Base-by-base conservation (phyloP, 2,888 invertebrate species). In the Conops quadrifasciatus region DNA sequence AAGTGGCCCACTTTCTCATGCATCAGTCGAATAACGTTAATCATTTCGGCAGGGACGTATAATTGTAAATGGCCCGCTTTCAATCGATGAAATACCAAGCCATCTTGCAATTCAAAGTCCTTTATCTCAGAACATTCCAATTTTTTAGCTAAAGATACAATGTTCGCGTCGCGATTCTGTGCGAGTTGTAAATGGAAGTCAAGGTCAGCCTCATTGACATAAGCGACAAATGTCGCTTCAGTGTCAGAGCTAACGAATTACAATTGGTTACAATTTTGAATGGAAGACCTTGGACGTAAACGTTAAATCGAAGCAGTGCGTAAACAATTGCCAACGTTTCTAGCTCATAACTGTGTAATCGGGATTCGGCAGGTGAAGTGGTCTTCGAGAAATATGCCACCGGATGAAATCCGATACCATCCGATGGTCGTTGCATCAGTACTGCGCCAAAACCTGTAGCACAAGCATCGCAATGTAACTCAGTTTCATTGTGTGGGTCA, bases 381-480 rank as follows among this genome's bases (percentile, higher is more conserved):
- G 78, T 73, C 70, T 80, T 80, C 9, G 80, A 80, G 76, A 80
- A 82, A 71, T 80, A 82, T 62, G 80, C 81, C 0, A 83, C 71
- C 0, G 81, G 81, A 36, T 83, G 80, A 30, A 81, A 75, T 49
- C 15, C n/a, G n/a, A n/a, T 71, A 2, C 56, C 56, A 81, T 76
- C 68, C 1, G 64, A 11, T 58, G 82, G 79, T 64, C 72, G 76
- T 71, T 84, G 84, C 60, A 83, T 19, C 26, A 83, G 71, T 9
- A 83, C 78, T 0, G 78, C 77, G 0, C 81, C 82, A 71, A 77
- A 82, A 1, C 82, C 83, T 2, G 74, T 16, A 1, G 77, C 65
- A 71, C 80, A 80, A 2, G 80, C 83, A 74, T 84, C 82, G 24
- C 80, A 81, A 63, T 84, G 83, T 49, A 83, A 69, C 71, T 84